Conservation (phyloP, 1,140 invertebrate genomes). For the Neodiprion fabricii region DNA sequence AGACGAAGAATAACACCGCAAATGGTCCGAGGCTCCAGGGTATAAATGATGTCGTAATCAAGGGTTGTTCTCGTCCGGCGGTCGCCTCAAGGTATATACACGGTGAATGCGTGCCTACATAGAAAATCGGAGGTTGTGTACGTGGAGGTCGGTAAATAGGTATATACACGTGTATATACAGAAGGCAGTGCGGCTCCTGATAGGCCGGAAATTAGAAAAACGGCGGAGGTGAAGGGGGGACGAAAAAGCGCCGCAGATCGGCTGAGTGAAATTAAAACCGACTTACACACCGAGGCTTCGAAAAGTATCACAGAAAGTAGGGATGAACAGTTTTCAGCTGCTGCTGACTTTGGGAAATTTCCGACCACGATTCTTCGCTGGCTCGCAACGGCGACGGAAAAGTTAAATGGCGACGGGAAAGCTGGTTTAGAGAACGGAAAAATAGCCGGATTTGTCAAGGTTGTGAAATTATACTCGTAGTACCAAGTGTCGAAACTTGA, state of each 20-base stretch:
- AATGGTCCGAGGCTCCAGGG: background rate
- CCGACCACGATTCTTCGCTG: too few relatives aligned
- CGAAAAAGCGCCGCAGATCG: too few relatives aligned
- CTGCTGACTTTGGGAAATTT: too few relatives aligned
- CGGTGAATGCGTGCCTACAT: background rate
- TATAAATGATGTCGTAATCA: slow-evolving; percentile 1
- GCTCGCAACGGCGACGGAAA: too few relatives aligned
- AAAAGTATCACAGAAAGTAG: background rate
- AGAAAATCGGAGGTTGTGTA: too few relatives aligned
- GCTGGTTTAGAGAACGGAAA: too few relatives aligned
- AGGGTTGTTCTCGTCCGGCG: background rate
- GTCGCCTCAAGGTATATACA: background rate
- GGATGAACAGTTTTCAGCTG: too few relatives aligned
- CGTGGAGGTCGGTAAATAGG: too few relatives aligned
- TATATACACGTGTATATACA: too few relatives aligned
- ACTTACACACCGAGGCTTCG: background rate
- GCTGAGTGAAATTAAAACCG: background rate
- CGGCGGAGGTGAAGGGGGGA: background rate
- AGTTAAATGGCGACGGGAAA: too few relatives aligned
- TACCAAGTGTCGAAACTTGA: background rate
- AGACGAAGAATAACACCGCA: background rate
- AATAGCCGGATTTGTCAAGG: too few relatives aligned
- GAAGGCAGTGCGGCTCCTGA: background rate
- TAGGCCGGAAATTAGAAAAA: slow-evolving; percentile 1
- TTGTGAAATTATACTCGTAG: too few relatives aligned